These are phyloP conservation scores for Lepisosteus oculatus DNA, from an alignment of 2,113 vertebrate genomes.

Conservation along the genomic window DNA sequence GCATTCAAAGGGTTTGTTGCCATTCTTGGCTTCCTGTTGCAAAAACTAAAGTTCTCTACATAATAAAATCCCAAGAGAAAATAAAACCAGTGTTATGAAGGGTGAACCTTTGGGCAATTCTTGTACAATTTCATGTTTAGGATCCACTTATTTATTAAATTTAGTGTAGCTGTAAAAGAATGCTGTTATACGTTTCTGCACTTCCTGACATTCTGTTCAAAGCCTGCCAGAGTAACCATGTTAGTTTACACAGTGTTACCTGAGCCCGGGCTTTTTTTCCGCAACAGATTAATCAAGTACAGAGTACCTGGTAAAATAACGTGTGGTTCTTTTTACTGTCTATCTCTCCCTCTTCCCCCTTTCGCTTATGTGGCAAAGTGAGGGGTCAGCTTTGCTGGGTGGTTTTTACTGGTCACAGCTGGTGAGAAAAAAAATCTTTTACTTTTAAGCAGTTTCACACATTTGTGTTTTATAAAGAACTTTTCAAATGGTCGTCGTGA, in stretches of 20 bases:
- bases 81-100: no score
- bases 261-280: neutral
- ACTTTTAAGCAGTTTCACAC: constrained; percentile 54
- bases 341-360: constrained; percentile 31
- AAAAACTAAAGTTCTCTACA: no score
- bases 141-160: no score
- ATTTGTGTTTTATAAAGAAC: constrained; percentile 55
- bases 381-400: constrained; percentile 39
- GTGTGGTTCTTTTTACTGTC: neutral
- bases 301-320: neutral
- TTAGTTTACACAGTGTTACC: neutral
- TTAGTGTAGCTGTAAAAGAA: no score
- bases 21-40: no score
- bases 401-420: constrained; percentile 45
- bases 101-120: no score
- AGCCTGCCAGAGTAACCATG: neutral
- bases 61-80: no score
- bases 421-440: constrained; percentile 37
- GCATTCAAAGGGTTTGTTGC: no score
- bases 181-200: no score
- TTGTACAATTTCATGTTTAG: no score
- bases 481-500: constrained; percentile 43
- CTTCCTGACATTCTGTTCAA: no score
- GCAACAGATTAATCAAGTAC: neutral
- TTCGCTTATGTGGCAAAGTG: constrained; percentile 47